Conservation (phyloP, 2,888 invertebrate species). For the Formica aserva region DNA sequence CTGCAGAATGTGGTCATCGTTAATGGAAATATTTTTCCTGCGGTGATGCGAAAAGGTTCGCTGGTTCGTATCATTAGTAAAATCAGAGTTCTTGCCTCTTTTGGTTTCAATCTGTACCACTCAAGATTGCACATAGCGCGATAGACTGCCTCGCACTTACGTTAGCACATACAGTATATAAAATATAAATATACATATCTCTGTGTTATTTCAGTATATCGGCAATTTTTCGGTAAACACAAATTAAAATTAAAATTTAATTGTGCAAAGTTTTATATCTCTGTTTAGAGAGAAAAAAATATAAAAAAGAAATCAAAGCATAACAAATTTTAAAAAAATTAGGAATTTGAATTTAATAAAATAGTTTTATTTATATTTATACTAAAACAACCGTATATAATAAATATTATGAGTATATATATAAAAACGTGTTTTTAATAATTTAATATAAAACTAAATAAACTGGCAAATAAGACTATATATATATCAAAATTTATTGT, state of each 20-base stretch:
- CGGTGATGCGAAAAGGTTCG: conserved; percentile 60
- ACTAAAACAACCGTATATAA: neutral
- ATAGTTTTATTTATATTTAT: neutral
- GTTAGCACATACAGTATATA: neutral
- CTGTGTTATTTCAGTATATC: neutral
- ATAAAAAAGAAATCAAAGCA: neutral
- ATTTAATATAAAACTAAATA: neutral
- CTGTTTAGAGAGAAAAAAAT: neutral
- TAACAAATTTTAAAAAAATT: neutral
- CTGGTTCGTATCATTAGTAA: conserved; percentile 3
- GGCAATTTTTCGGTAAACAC: neutral
- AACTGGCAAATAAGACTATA: too few relatives aligned
- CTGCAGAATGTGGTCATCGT: conserved; percentile 25
- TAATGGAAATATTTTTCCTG: conserved; percentile 64
- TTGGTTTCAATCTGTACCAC: conserved; percentile 13
- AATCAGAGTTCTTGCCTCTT: conserved; percentile 3
- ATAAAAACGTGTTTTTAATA: neutral
- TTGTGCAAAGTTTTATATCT: neutral
- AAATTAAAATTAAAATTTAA: neutral
- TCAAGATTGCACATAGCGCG: neutral
- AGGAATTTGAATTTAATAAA: neutral
- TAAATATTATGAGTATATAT: neutral
- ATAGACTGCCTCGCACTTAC: conserved; percentile 19
- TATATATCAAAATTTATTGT: neutral
- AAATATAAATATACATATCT: neutral